These are phyloP conservation scores for Entosphenus tridentatus DNA, from an alignment of 2,113 vertebrate species.

Conservation along the genomic window DNA sequence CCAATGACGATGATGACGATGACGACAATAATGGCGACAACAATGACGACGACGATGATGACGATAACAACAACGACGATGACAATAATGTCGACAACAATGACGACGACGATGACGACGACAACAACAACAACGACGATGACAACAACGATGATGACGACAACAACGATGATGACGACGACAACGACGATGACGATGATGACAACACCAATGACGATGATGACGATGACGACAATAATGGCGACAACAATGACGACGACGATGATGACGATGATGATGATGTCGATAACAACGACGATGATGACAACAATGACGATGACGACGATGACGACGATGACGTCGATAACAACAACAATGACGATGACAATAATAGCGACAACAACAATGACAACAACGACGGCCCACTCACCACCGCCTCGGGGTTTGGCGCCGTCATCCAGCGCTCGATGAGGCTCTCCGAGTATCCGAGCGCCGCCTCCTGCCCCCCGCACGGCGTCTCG, in stretches of 20 bases:
- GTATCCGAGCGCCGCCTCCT: constrained; percentile 78
- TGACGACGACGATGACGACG: too few relatives aligned
- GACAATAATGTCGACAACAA: too few relatives aligned
- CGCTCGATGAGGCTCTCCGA: constrained; percentile 95
- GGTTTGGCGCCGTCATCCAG: constrained; percentile 95
- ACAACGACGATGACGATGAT: too few relatives aligned
- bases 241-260: not conserved
- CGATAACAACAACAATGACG: not conserved
- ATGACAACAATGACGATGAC: not conserved
- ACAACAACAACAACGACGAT: too few relatives aligned
- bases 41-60: too few relatives aligned
- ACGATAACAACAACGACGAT: too few relatives aligned
- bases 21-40: too few relatives aligned
- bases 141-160: too few relatives aligned
- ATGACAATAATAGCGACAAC: not conserved
- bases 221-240: not conserved
- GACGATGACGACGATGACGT: not conserved
- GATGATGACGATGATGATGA: not conserved
- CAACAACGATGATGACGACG: too few relatives aligned
- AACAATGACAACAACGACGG: not conserved
- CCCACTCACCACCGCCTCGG: constrained; percentile 69
- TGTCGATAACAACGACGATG: not conserved
- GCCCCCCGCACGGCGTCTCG: constrained; percentile 84
- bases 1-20: too few relatives aligned
- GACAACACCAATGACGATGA: too few relatives aligned